Conservation (phyloP, 1,140 invertebrate species). For the Samia ricini region DNA sequence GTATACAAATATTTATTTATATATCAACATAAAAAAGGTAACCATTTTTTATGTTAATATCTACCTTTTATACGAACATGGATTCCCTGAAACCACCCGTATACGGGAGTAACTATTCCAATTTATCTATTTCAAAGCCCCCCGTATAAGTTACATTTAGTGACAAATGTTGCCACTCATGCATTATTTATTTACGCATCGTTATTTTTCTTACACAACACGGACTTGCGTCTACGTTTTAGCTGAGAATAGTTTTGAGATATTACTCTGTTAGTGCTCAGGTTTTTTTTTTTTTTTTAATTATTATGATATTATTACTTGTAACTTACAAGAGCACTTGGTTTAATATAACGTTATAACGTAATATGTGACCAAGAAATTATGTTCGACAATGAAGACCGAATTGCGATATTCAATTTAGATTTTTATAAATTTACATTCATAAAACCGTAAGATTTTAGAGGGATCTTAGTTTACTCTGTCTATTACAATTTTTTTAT, state of each 20-base stretch:
- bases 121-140: constrained; percentile 7
- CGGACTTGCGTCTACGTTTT: not conserved
- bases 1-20: too few relatives aligned
- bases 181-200: constrained; percentile 21
- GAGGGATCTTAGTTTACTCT: too few relatives aligned
- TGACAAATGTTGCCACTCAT: constrained; percentile 21
- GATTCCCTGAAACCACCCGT: not conserved
- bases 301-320: constrained; percentile 17
- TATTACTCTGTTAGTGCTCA: not conserved
- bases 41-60: not conserved
- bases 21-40: too few relatives aligned
- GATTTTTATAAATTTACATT: too few relatives aligned
- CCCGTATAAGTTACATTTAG: constrained; percentile 8
- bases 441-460: too few relatives aligned
- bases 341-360: too few relatives aligned
- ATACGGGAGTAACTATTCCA: not conserved
- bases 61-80: not conserved
- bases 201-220: constrained; percentile 19
- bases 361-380: too few relatives aligned
- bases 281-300: constrained; percentile 21
- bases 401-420: too few relatives aligned
- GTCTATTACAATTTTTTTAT: too few relatives aligned
- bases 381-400: too few relatives aligned
- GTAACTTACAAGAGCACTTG: not conserved
- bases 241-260: not conserved